Evolutionary conservation across 2,888 invertebrate species (phyloP).

Genomic region (Endotricha flammealis): DNA sequence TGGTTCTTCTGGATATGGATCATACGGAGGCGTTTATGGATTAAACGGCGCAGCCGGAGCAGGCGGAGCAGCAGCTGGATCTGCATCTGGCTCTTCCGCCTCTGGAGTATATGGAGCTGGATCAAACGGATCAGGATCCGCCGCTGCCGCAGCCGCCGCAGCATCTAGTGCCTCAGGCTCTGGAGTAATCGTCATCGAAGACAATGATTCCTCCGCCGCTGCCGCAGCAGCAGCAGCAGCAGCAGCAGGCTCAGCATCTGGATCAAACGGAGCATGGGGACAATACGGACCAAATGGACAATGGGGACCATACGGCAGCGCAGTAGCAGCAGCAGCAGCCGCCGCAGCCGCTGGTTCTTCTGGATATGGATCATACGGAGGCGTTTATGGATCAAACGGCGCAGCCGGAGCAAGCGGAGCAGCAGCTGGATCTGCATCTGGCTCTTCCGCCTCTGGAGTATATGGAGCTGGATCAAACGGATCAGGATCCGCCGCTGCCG

Average conservation of each 20-base stretch:
- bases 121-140: conserved; percentile 3
- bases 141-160: conserved; percentile 12
- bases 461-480: no score
- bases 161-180: conserved; percentile 6
- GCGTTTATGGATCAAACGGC: no score
- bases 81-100: conserved; percentile 3
- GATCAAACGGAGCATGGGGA: not conserved
- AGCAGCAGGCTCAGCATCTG: conserved; percentile 12
- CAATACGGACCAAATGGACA: no score
- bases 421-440: no score
- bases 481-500: no score
- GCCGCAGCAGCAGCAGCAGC: conserved; percentile 16
- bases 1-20: not conserved
- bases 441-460: no score
- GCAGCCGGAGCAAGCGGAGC: no score
- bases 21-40: not conserved
- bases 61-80: conserved; percentile 7
- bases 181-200: conserved; percentile 4
- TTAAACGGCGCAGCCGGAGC: conserved; percentile 5
- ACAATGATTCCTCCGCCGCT: conserved; percentile 6
- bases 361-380: no score
- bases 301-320: no score
- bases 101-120: not conserved
- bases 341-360: no score
- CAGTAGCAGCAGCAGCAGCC: no score